Conservation (phyloP, 2,113 vertebrate genomes). For the Synodontis membranacea region DNA sequence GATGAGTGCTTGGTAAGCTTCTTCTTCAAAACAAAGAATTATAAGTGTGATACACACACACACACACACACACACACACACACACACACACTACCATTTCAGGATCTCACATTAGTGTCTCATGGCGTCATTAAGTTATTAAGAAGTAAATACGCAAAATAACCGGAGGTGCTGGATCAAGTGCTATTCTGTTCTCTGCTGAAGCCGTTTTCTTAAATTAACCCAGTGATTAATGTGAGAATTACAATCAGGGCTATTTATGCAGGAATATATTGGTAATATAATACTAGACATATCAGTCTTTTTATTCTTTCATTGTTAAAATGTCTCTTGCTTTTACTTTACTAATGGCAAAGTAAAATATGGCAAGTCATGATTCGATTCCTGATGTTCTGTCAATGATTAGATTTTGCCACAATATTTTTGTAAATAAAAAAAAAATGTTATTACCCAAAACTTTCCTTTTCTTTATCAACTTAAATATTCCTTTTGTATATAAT, state of each 20-base stretch:
- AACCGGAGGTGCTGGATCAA: not conserved
- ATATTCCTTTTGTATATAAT: too few species aligned
- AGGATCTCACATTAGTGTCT: not conserved
- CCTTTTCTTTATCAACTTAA: too few species aligned
- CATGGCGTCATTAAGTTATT: not conserved
- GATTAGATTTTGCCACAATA: too few species aligned
- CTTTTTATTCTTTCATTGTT: not conserved
- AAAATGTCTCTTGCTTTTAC: not conserved
- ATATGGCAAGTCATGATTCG: too few species aligned
- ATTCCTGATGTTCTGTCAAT: too few species aligned
- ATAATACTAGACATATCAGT: not conserved
- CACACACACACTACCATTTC: not conserved
- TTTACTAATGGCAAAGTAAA: not conserved
- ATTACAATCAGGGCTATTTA: too few species aligned
- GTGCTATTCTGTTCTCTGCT: not conserved
- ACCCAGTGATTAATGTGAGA: not conserved
- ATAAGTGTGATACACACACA: not conserved
- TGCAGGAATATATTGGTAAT: not conserved
- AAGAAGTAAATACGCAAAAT: not conserved
- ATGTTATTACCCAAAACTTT: too few species aligned
- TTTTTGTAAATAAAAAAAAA: too few species aligned
- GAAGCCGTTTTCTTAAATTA: not conserved
- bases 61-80: too few species aligned
- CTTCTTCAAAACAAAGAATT: not conserved
- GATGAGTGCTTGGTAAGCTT: not conserved